Evolutionary conservation across 2,113 vertebrate genomes (phyloP), one percentile per base, ranked within the genome.

Genomic region (Myotis brandtii): DNA sequence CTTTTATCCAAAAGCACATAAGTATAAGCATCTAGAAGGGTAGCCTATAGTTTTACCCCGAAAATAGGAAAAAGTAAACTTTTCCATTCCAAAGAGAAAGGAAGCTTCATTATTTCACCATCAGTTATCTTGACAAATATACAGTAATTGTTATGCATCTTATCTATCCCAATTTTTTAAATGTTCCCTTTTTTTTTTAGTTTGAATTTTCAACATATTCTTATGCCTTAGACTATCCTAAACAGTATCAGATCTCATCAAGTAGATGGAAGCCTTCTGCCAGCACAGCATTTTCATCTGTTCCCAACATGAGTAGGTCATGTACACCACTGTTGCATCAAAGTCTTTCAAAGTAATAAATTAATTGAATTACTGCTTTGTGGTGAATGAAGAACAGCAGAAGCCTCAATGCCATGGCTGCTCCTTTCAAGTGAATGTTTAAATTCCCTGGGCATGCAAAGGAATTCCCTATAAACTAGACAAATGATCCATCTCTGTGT

Each of bases 281-380:
- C 89, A 96, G 56, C 9, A 69, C 86, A 93, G 80, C 80, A 67
- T 95, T 96, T 95, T 92, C 80, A 76, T 92, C 83, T 56, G 76
- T 91, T 95, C 76, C 59, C 84, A 93, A 89, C 84, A 64, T 21
- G 81, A 84, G 52, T 10, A 87, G 92, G 81, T 92, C 89, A 93
- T 72, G 89, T 62, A 91, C 40, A 81, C 76, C 83, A 67, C 83
- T n/a, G 37, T 82, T 91, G 93, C 69, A 25, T 80, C 93, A 87
- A 96, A 96, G 89, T 87, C 89, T 96, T 89, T 81, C 92, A 84
- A 84, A 81, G 93, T 67, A 89, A 96, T 96, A 94, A 96, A 97
- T 98, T 94, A 97, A 97, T 96, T 94, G 92, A 98, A 93, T 97
- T 94, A 96, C 40, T 87, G 92, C 85, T 95, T 93, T 94, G 48